These are phyloP conservation scores for Epirrita christyi DNA, from an alignment of 2,888 invertebrate species.

Conservation along the genomic window DNA sequence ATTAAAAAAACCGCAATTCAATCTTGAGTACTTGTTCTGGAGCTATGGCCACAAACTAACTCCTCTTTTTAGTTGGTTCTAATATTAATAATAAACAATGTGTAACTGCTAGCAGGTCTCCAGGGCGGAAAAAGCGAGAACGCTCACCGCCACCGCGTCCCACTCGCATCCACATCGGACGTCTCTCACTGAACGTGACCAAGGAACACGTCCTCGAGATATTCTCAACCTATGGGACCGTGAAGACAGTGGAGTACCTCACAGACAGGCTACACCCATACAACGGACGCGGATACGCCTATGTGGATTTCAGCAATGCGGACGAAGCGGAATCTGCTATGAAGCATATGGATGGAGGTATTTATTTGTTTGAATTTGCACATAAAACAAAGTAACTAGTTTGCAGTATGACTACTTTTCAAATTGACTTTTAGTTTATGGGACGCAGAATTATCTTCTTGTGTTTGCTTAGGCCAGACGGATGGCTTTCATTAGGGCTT, in stretches of 20 bases:
- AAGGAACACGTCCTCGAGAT: slow-evolving; percentile 96
- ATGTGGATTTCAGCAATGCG: slow-evolving; percentile 96
- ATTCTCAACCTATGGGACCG: slow-evolving; percentile 93
- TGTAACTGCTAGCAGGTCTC: slow-evolving; percentile 71
- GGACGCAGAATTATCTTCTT: too few relatives aligned
- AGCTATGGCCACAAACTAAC: too few relatives aligned
- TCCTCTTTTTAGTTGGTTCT: too few relatives aligned
- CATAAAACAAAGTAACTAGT: neutral
- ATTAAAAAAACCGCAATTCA: too few relatives aligned
- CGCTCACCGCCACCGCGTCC: slow-evolving; percentile 96
- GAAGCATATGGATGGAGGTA: slow-evolving; percentile 99
- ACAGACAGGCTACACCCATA: slow-evolving; percentile 94
- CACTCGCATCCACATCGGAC: slow-evolving; percentile 96
- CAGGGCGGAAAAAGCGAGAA: slow-evolving; percentile 88
- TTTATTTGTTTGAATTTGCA: neutral
- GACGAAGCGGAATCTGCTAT: slow-evolving; percentile 99
- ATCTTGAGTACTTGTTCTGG: too few relatives aligned
- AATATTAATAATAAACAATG: too few relatives aligned
- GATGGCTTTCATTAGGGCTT: too few relatives aligned
- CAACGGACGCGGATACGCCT: slow-evolving; percentile 96
- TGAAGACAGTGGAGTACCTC: slow-evolving; percentile 96
- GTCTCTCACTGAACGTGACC: slow-evolving; percentile 95
- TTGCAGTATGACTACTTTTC: too few relatives aligned
- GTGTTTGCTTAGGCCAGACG: too few relatives aligned
- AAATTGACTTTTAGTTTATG: too few relatives aligned